Base-by-base conservation (phyloP, 1,140 invertebrate species). In the Calephelis virginiensis region DNA sequence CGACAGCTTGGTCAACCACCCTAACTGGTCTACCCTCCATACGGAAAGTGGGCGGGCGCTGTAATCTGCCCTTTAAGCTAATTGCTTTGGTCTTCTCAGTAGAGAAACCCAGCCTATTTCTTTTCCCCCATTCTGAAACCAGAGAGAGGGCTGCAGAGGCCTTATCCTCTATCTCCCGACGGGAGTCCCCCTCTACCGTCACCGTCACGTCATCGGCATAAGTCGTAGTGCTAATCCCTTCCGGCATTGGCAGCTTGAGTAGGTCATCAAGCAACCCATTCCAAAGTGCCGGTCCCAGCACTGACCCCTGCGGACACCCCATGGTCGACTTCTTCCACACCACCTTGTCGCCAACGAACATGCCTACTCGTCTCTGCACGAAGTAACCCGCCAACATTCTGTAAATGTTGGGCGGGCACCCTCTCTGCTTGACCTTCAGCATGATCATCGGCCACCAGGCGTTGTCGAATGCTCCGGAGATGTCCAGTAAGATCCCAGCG, bases 231-330 rank as follows among this genome's bases (percentile, higher is more conserved):
- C n/a, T n/a, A n/a, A n/a, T n/a, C n/a, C n/a, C n/a, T n/a, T n/a
- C n/a, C n/a, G n/a, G n/a, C n/a, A n/a, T n/a, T n/a, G n/a, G n/a
- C n/a, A n/a, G n/a, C n/a, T n/a, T n/a, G n/a, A n/a, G 17, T 12
- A 53, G 11, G 43, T 61, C 60, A 5, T 61, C 38, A 6, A 17
- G 13, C 2, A 61, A 9, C n/a, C 40, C 38, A 14, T 61, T 61
- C 60, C 38, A 61, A 7, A 13, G 8, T 9, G 60, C n/a, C 6
- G 60, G 38, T 8, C 60, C 60, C 7, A 40, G 9, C 4, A 61
- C 60, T 14, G 60, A 61, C n/a, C 60, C 60, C 13, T 46, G 43
- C 5, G 60, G 60, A 14, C 60, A 9, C 8, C 60, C 60, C 40
- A 61, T 61, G 8, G 60, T 61, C 6, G 17, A 7, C 12, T 8